A percentile compares a stretch with the other conserved stretches of the same genome.
Conservation (phyloP, 2,888 invertebrate genomes). For the Perithous albicinctus region DNA sequence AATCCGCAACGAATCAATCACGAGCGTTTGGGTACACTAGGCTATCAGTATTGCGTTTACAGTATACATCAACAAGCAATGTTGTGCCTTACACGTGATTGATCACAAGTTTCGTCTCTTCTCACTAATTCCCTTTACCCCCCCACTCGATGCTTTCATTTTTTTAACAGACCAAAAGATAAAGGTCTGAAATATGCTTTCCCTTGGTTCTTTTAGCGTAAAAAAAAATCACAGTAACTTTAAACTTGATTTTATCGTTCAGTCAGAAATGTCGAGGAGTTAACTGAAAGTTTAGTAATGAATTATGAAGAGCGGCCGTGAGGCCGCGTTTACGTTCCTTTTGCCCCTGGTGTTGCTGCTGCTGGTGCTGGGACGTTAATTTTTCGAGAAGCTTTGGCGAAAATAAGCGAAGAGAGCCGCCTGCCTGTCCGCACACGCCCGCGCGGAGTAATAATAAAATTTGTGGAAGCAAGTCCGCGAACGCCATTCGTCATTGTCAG, state of each 20-base stretch:
- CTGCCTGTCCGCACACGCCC: constrained; percentile 68
- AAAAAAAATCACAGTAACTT: constrained; percentile 25
- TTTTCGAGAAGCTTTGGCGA: constrained; percentile 53
- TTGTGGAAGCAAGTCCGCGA: constrained; percentile 75
- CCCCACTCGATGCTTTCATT: neutral
- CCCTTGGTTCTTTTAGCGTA: neutral
- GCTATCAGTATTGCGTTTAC: constrained; percentile 22
- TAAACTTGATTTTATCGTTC: constrained; percentile 39
- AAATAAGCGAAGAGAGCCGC: constrained; percentile 53
- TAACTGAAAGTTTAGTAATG: constrained; percentile 50
- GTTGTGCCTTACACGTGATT: constrained; percentile 3
- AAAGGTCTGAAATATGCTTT: neutral
- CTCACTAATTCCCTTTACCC: neutral
- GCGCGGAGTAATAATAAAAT: constrained; percentile 79
- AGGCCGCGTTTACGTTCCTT: neutral
- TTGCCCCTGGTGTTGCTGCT: constrained; percentile 16
- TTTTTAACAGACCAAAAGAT: neutral
- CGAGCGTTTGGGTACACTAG: constrained; percentile 3
- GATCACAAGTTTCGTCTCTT: neutral
- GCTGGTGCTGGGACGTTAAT: constrained; percentile 41
- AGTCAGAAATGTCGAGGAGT: constrained; percentile 28
- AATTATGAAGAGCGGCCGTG: constrained; percentile 31
- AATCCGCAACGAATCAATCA: constrained; percentile 53
- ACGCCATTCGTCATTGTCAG: constrained; percentile 82
- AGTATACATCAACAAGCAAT: constrained; percentile 20